A percentile compares a stretch with the other conserved stretches of the same genome.
These are phyloP conservation scores for Otolemur crassicaudatus DNA, from an alignment of 2,797 vertebrate genomes.

Conservation along the genomic window DNA sequence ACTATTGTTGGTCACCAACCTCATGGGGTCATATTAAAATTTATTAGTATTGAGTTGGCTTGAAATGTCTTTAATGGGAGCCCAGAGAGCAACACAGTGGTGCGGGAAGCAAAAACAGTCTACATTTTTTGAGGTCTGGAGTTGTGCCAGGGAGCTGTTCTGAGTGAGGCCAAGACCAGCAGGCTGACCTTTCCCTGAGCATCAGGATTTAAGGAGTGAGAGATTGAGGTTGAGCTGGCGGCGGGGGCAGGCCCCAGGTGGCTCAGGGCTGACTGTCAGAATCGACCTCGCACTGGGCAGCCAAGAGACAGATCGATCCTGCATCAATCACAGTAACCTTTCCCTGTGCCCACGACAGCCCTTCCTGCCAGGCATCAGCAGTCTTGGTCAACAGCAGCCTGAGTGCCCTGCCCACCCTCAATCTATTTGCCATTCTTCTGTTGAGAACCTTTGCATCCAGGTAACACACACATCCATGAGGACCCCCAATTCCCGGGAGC, in stretches of 20 bases:
- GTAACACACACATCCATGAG: accelerated
- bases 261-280: neutral
- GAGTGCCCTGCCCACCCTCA: too few relatives aligned
- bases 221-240: neutral
- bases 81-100: accelerated
- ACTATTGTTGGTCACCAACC: neutral
- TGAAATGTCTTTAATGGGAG: neutral
- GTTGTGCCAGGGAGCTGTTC: accelerated
- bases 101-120: neutral
- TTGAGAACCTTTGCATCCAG: neutral
- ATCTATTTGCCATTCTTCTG: neutral
- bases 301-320: accelerated
- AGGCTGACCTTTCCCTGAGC: neutral
- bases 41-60: neutral
- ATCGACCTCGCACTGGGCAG: neutral
- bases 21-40: neutral
- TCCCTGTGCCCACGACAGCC: accelerated
- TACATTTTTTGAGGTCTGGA: neutral
- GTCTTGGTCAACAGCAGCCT: neutral
- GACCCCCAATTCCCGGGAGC: neutral
- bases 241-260: neutral
- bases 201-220: neutral
- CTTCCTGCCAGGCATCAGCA: neutral
- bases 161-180: neutral
- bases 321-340: neutral